Conservation (phyloP, 2,113 vertebrate species). For the Pandion haliaetus region DNA sequence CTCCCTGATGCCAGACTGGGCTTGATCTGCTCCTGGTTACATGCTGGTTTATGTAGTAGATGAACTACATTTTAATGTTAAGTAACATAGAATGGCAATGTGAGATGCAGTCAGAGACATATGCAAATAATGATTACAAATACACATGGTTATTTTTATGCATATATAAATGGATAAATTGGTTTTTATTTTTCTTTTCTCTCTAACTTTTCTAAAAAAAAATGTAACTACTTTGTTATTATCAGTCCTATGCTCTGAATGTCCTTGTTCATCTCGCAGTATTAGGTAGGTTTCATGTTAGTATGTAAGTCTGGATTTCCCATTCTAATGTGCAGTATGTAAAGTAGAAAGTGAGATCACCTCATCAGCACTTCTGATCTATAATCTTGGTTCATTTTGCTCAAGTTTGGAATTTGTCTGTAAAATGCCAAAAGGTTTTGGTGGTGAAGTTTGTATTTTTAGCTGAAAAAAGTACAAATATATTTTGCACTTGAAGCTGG, state of each 20-base stretch:
- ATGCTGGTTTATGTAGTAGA: not conserved
- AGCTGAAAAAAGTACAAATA: not conserved
- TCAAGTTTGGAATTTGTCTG: not conserved
- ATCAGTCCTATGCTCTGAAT: not conserved
- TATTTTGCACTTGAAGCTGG: not conserved
- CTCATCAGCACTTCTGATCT: not conserved
- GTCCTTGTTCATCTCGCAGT: not conserved
- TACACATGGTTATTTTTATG: not conserved
- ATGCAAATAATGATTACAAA: not conserved
- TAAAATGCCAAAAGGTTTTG: not conserved
- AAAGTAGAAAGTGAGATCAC: not conserved
- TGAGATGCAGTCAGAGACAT: not conserved
- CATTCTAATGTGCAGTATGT: not conserved
- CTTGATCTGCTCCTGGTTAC: not conserved
- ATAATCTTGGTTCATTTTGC: not conserved
- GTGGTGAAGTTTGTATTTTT: not conserved
- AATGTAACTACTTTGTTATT: not conserved
- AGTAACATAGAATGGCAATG: not conserved
- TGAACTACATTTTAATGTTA: not conserved
- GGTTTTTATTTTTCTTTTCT: not conserved
- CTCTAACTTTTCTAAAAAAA: not conserved
- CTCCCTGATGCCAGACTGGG: not conserved
- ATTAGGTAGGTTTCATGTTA: not conserved
- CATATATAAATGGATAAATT: not conserved
- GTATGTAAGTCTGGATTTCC: not conserved